phyloP scores from a whole-genome alignment of 2,888 invertebrate genomes.

The Galeopsomyia nigrocyanea region DNA sequence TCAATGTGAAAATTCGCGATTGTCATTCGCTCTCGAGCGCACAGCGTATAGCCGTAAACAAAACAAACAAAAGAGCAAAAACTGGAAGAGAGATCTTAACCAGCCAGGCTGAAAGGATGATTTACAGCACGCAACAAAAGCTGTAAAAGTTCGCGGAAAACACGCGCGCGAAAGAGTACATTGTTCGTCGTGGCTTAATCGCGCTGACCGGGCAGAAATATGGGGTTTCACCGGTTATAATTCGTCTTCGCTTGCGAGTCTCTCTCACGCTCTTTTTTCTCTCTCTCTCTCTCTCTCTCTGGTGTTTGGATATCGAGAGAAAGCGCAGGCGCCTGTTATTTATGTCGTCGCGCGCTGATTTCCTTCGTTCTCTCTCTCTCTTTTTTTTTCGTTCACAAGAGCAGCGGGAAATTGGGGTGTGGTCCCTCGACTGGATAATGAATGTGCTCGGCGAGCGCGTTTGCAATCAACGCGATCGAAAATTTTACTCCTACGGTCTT shows the following conservation, averaged over 20 bases:
- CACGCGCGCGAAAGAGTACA: slow-evolving; percentile 14
- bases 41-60: not conserved
- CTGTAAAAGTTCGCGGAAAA: slow-evolving; percentile 4
- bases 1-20: too few relatives aligned
- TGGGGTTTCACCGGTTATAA: slow-evolving; percentile 45
- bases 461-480: slow-evolving; percentile 24
- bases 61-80: not conserved
- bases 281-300: not conserved
- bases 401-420: not conserved
- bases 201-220: slow-evolving; percentile 47
- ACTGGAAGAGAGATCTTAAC: not conserved
- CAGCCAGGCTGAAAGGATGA: too few relatives aligned
- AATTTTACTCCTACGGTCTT: not conserved
- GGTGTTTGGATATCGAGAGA: slow-evolving; percentile 41
- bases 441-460: slow-evolving; percentile 20
- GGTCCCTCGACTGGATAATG: slow-evolving; percentile 10
- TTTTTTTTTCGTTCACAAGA: not conserved
- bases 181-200: slow-evolving; percentile 48
- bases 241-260: slow-evolving; percentile 34
- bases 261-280: slow-evolving; percentile 10
- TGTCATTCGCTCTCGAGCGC: too few relatives aligned
- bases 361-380: not conserved
- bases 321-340: slow-evolving; percentile 20
- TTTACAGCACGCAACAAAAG: too few relatives aligned
- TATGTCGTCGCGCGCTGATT: slow-evolving; percentile 36